Conservation (phyloP, 2,797 vertebrate genomes). For the Lutjanus argentimaculatus region DNA sequence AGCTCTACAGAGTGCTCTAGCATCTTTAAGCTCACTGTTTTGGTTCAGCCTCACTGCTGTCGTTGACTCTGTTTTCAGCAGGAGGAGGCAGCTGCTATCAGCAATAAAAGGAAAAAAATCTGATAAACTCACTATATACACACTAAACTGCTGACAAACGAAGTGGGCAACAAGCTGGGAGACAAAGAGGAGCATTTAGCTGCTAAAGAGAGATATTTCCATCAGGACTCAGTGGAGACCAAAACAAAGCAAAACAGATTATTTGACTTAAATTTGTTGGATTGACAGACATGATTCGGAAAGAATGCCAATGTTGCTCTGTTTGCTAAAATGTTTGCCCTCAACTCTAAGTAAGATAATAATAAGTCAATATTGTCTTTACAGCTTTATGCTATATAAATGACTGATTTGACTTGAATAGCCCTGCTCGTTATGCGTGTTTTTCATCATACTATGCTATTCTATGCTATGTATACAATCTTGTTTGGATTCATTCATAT, state of each 20-base stretch:
- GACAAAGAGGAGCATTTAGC: not conserved
- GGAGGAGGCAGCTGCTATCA: slow-evolving; percentile 10
- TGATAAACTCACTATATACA: slow-evolving; percentile 20
- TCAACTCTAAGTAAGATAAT: not conserved
- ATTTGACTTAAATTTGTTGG: not conserved
- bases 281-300: not conserved
- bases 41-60: not conserved
- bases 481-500: slow-evolving; percentile 54
- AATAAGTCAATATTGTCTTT: not conserved
- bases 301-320: not conserved
- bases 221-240: not conserved
- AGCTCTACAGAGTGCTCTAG: not conserved
- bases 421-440: not conserved
- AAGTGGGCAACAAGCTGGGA: not conserved
- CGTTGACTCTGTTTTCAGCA: not conserved
- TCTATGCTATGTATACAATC: slow-evolving; percentile 24
- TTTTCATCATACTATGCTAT: slow-evolving; percentile 12
- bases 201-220: slow-evolving; percentile 4
- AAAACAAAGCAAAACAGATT: not conserved
- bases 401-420: not conserved
- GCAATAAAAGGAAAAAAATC: not conserved
- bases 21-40: not conserved
- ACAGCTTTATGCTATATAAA: not conserved
- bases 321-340: not conserved
- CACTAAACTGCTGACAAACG: slow-evolving; percentile 20